Evolutionary conservation across 1,140 invertebrate species (phyloP).

Genomic region (Pygmarrhopalites habei): DNA sequence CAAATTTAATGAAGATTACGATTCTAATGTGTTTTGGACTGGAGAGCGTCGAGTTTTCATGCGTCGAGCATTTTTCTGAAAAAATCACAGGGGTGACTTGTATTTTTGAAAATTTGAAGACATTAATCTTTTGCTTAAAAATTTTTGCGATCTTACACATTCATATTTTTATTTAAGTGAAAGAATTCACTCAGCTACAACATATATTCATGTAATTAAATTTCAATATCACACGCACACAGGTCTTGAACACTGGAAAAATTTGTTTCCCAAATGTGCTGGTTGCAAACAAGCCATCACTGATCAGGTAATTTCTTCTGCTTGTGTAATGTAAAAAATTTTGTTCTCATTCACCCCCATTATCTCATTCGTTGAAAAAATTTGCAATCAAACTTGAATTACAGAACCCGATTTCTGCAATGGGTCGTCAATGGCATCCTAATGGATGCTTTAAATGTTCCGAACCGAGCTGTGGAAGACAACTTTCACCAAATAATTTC

Average conservation of each 20-base stretch:
- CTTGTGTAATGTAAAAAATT: neutral
- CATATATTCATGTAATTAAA: slow-evolving; percentile 15
- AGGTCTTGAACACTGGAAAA: slow-evolving; percentile 30
- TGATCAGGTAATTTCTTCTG: slow-evolving; percentile 47
- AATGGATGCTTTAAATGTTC: slow-evolving; percentile 57
- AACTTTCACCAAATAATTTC: slow-evolving; percentile 57
- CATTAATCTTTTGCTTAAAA: neutral
- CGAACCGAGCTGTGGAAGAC: slow-evolving; percentile 55
- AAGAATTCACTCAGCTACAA: too few relatives aligned
- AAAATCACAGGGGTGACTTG: too few relatives aligned
- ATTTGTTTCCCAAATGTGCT: slow-evolving; percentile 34
- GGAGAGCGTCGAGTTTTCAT: too few relatives aligned
- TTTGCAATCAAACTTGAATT: too few relatives aligned
- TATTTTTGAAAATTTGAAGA: neutral
- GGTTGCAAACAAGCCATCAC: slow-evolving; percentile 42
- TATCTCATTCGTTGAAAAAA: too few relatives aligned
- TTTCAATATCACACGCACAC: slow-evolving; percentile 54
- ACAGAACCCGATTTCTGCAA: slow-evolving; percentile 16
- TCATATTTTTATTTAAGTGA: too few relatives aligned
- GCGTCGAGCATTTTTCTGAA: slow-evolving; percentile 27
- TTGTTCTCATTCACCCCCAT: too few relatives aligned
- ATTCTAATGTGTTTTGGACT: too few relatives aligned
- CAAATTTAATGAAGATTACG: too few relatives aligned
- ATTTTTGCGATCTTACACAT: neutral
- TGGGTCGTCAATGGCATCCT: slow-evolving; percentile 30